Percentiles rank a stretch among this genome's conserved stretches.
These are phyloP conservation scores for Gorsachius goisagi DNA, from an alignment of 2,113 vertebrate species.

Conservation along the genomic window DNA sequence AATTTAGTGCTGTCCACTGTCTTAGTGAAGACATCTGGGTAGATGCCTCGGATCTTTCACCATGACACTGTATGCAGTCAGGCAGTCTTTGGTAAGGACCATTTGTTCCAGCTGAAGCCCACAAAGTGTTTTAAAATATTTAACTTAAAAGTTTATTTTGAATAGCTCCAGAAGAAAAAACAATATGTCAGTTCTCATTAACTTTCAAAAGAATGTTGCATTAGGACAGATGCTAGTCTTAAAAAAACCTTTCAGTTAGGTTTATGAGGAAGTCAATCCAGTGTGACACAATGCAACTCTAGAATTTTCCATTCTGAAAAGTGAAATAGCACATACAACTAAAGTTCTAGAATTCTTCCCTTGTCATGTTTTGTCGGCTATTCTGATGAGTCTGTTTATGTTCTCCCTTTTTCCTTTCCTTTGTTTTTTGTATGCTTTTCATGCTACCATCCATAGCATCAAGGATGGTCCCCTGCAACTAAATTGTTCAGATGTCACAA, in stretches of 20 bases:
- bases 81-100: not conserved
- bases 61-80: not conserved
- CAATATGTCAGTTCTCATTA: not conserved
- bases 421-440: not conserved
- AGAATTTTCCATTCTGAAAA: not conserved
- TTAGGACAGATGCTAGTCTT: not conserved
- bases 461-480: not conserved
- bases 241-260: not conserved
- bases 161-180: not conserved
- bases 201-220: not conserved
- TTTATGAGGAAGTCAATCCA: not conserved
- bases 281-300: not conserved
- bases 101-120: not conserved
- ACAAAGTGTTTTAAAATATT: not conserved
- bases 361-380: not conserved
- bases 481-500: not conserved
- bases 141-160: not conserved
- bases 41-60: not conserved
- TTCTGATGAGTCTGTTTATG: not conserved
- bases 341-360: not conserved
- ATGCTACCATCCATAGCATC: not conserved
- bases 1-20: not conserved
- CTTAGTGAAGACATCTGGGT: not conserved
- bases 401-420: not conserved
- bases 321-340: accelerated